Percentiles rank a stretch among this genome's conserved stretches.
phyloP scores from a whole-genome alignment of 2,113 vertebrate genomes.

The Hippolais icterina region DNA sequence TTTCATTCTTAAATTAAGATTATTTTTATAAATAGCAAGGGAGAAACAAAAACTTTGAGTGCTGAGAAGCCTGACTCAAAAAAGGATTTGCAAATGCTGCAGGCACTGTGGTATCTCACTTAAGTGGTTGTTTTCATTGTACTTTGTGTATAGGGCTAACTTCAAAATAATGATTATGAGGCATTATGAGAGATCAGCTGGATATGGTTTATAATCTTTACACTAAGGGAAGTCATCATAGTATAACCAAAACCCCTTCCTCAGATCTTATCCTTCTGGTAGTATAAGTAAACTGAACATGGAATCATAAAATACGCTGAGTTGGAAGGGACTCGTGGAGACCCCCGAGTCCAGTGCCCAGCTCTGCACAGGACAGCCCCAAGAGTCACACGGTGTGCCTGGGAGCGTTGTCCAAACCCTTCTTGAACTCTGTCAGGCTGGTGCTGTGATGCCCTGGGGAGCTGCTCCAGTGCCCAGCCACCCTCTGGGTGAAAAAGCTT shows the following conservation, averaged over 20 bases:
- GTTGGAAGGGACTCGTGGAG: background rate
- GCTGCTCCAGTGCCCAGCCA: background rate
- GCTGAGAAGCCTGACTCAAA: background rate
- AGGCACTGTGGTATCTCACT: background rate
- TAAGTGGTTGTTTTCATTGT: background rate
- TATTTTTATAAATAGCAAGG: background rate
- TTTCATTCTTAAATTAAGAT: background rate
- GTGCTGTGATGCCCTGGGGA: background rate
- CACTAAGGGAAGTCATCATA: background rate
- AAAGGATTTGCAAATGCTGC: background rate
- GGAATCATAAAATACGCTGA: background rate
- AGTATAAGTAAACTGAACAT: accelerated
- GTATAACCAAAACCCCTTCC: background rate
- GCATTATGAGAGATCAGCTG: background rate
- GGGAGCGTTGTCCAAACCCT: accelerated
- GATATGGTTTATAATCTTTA: background rate
- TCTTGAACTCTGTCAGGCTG: background rate
- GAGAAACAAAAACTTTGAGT: background rate
- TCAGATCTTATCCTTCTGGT: background rate
- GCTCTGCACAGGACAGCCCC: too few species aligned
- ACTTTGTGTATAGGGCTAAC: background rate
- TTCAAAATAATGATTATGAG: background rate
- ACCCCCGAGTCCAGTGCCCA: accelerated
- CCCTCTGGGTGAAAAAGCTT: background rate
- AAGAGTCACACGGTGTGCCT: background rate